These are phyloP conservation scores for Acomys russatus DNA, from an alignment of 2,797 vertebrate species.

Conservation along the genomic window DNA sequence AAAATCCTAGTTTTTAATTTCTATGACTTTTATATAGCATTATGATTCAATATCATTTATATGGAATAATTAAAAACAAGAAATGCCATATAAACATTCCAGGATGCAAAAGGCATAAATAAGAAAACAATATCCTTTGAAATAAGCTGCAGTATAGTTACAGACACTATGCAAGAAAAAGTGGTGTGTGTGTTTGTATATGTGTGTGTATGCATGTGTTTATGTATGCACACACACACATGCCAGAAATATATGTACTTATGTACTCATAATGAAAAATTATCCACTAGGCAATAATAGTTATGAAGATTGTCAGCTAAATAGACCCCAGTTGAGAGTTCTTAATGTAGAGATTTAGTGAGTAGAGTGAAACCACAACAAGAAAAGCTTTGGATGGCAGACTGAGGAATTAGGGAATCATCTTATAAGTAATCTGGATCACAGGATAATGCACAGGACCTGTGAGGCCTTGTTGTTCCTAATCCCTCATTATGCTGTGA, in stretches of 20 bases:
- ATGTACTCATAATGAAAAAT: not conserved
- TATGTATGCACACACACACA: too few relatives aligned
- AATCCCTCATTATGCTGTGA: not conserved
- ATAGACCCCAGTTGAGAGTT: not conserved
- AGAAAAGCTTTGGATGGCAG: not conserved
- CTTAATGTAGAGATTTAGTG: not conserved
- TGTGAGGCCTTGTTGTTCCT: not conserved
- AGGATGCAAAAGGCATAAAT: not conserved
- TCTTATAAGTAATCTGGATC: not conserved
- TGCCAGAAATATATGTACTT: too few relatives aligned
- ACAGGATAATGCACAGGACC: not conserved
- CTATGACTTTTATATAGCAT: slow-evolving; percentile 46
- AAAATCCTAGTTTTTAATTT: slow-evolving; percentile 71
- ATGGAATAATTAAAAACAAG: not conserved
- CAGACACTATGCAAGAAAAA: not conserved
- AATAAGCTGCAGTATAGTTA: not conserved
- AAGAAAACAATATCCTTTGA: not conserved
- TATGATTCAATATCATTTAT: not conserved
- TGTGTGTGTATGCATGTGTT: not conserved
- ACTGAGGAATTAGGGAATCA: not conserved
- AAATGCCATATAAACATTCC: not conserved
- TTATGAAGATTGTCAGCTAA: not conserved
- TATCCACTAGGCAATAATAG: not conserved
- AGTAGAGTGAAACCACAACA: not conserved
- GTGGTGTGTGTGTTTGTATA: not conserved